Evolutionary conservation across 2,113 vertebrate genomes (phyloP), one percentile per base, ranked within the genome.

Genomic region (Crypturellus undulatus): DNA sequence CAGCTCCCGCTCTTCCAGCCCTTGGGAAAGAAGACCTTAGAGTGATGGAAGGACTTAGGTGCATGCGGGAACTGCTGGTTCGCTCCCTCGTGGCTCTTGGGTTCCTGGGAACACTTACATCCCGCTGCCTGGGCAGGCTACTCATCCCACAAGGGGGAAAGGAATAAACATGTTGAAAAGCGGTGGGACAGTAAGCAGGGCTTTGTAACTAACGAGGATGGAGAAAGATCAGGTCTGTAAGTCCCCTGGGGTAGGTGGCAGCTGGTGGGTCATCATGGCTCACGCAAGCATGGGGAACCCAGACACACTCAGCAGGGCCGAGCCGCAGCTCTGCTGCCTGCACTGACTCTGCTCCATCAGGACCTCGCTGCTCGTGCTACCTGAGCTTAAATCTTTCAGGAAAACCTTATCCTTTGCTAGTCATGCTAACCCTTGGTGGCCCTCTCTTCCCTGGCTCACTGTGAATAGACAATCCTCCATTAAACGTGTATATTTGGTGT

Each of bases 261-360:
- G 91, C 63, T 69, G 52, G 24, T 43, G 43, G 34, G 56, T 77
- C 40, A 79, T 28, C 10, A 5, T 28, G 68, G 64, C 64, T 94
- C 72, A 3, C 59, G n/a, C 1, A 3, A 34, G 38, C 28, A 52
- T 36, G 0, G 0, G 54, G 38, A 76, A 5, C 43, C 3, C 78
- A 59, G 45, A 12, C 5, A 0, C 56, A 76, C 84, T 67, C 43
- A 54, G 70, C 60, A 17, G 47, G 25, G 47, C 47, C 19, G 22
- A 36, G 47, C 42, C 25, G 2, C 12, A 70, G 12, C 51, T 58
- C 2, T 34, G n/a, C 26, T 54, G 45, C 64, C 58, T 38, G 32
- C 2, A 2, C 45, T n/a, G 45, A 51, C 17, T 45, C 45, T 86
- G 78, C 58, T 59, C 68, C 2, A 1, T 54, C 2, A 6, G 56